Percentiles rank a stretch among this genome's conserved stretches.
Conservation (phyloP, 1,140 invertebrate species). For the Marisa cornuarietis region DNA sequence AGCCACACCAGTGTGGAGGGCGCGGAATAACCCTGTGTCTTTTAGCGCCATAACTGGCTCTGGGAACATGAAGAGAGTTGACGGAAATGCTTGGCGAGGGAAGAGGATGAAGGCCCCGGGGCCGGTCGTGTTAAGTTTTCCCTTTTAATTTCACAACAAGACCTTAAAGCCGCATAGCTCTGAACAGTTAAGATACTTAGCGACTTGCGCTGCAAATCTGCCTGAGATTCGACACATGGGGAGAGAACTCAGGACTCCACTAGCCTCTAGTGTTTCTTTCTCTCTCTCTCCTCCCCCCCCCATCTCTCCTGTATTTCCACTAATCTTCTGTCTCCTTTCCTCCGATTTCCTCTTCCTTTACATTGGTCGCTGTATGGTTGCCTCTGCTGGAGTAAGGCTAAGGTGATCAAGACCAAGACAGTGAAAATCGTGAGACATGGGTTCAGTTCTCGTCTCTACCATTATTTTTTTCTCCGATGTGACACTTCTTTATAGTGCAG, state of each 20-base stretch:
- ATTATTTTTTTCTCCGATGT: no score
- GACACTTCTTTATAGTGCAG: no score
- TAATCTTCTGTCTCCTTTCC: neutral
- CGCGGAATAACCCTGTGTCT: neutral
- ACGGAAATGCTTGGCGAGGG: slow-evolving; percentile 8
- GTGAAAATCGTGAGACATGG: no score
- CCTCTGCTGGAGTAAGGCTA: no score
- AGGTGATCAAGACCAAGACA: no score
- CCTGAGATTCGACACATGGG: neutral
- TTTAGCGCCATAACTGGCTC: neutral
- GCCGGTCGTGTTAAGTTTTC: slow-evolving; percentile 1
- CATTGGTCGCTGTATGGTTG: no score
- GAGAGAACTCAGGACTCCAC: neutral
- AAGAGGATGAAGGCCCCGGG: slow-evolving; percentile 3
- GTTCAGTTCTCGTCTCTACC: no score
- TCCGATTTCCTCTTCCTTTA: no score
- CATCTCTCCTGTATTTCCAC: neutral
- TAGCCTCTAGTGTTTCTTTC: neutral
- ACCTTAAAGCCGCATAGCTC: neutral
- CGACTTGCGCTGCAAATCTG: slow-evolving; percentile 5
- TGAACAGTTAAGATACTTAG: slow-evolving; percentile 1
- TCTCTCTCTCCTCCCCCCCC: slow-evolving; percentile 1
- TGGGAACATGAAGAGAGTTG: neutral
- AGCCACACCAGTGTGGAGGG: neutral
- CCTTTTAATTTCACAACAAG: slow-evolving; percentile 12